A percentile compares a stretch with the other conserved stretches of the same genome.
phyloP scores from a whole-genome alignment of 2,888 invertebrate genomes.

The Stenchaetothrips biformis region DNA sequence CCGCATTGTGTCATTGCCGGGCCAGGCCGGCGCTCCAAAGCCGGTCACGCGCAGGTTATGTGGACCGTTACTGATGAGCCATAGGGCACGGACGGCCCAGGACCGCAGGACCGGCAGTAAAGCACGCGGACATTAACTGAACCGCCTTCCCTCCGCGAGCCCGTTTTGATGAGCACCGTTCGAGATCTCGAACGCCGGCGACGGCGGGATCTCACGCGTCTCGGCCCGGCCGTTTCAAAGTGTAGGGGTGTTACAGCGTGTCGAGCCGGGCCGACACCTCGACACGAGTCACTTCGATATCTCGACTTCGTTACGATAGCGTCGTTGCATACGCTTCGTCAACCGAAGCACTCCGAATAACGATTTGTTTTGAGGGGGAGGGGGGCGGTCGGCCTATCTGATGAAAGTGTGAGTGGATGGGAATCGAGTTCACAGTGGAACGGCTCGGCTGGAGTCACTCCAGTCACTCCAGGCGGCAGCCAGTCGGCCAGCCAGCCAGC shows the following conservation, averaged over 20 bases:
- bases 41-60: no score
- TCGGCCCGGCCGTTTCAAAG: no score
- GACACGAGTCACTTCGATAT: not conserved
- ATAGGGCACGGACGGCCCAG: not conserved
- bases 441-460: not conserved
- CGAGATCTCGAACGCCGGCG: no score
- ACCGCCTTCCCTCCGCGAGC: not conserved
- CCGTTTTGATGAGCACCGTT: no score
- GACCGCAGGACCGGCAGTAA: not conserved
- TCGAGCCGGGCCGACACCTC: not conserved
- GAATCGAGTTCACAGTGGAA: not conserved
- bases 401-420: slow-evolving; percentile 3
- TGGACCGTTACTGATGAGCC: no score
- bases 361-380: not conserved
- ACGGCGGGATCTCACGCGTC: no score
- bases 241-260: no score
- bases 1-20: not conserved
- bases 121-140: no score
- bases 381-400: not conserved
- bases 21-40: not conserved
- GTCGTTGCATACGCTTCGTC: no score
- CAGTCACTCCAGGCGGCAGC: not conserved
- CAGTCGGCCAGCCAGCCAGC: not conserved
- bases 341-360: not conserved
- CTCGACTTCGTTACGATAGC: not conserved